phyloP scores from a whole-genome alignment of 92 coral and sea anemone species.

The Palythoa heliodiscus region DNA sequence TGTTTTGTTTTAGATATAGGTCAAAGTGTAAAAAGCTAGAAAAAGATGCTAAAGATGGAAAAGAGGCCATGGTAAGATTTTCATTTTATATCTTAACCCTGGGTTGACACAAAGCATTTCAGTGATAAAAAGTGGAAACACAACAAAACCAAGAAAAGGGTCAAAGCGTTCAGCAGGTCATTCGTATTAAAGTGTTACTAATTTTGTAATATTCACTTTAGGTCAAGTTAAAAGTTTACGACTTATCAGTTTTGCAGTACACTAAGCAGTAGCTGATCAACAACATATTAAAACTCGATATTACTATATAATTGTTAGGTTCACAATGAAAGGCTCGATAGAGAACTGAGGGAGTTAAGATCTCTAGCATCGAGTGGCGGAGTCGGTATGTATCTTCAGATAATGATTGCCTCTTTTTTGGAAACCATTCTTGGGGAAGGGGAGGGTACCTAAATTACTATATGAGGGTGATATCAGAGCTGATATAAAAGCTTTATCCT shows the following conservation, averaged over 20 bases:
- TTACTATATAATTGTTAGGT: conserved; percentile 30
- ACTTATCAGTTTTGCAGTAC: too few relatives aligned
- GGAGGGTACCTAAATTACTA: too few relatives aligned
- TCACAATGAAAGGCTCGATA: conserved; percentile 61
- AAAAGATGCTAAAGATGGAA: conserved; percentile 82
- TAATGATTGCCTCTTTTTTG: neutral
- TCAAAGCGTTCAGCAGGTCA: too few relatives aligned
- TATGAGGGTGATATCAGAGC: too few relatives aligned
- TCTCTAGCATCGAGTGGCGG: conserved; percentile 61
- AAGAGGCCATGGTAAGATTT: conserved; percentile 78
- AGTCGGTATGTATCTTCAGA: neutral
- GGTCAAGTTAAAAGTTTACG: too few relatives aligned
- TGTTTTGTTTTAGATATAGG: conserved; percentile 60
- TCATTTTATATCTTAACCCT: neutral
- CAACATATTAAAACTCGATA: neutral
- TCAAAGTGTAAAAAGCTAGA: conserved; percentile 85
- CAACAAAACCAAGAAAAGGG: too few relatives aligned
- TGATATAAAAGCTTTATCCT: too few relatives aligned
- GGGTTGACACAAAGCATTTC: too few relatives aligned
- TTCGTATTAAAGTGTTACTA: too few relatives aligned
- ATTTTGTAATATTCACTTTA: too few relatives aligned
- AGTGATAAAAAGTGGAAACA: too few relatives aligned
- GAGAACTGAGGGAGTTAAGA: conserved; percentile 66
- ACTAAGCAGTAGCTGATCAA: neutral
- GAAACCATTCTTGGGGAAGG: too few relatives aligned